phyloP scores from a whole-genome alignment of 2,113 vertebrate genomes.

The Reinhardtius hippoglossoides region DNA sequence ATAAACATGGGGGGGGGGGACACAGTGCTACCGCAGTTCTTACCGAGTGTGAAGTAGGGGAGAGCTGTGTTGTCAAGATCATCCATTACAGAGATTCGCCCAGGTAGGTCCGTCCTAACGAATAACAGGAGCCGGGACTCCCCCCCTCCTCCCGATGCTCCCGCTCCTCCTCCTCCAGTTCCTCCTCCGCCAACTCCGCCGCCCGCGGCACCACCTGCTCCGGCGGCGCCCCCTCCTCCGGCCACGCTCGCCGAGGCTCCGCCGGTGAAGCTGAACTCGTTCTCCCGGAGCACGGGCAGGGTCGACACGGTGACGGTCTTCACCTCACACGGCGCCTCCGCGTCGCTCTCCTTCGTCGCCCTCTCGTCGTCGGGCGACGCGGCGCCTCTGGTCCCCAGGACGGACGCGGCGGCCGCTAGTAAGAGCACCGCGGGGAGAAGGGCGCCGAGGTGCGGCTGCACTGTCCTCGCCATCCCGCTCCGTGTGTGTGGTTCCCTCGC shows the following conservation, averaged over 20 bases:
- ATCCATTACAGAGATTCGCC: constrained; percentile 94
- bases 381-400: constrained; percentile 46
- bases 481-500: constrained; percentile 70
- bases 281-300: constrained; percentile 93
- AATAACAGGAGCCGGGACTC: constrained; percentile 94
- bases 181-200: constrained; percentile 77
- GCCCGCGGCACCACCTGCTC: constrained; percentile 65
- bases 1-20: constrained; percentile 2
- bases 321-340: constrained; percentile 85
- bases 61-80: constrained; percentile 99
- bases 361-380: constrained; percentile 68
- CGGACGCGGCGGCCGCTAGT: constrained; percentile 38
- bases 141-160: constrained; percentile 78
- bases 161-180: constrained; percentile 59
- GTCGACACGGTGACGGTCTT: constrained; percentile 96
- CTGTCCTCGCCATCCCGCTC: constrained; percentile 79
- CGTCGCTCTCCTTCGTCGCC: constrained; percentile 70
- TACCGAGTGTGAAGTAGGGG: constrained; percentile 98
- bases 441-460: constrained; percentile 68
- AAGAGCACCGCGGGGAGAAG: constrained; percentile 71
- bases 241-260: constrained; percentile 79
- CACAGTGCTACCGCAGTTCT: constrained; percentile 64
- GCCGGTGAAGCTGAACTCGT: constrained; percentile 94
- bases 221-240: constrained; percentile 60
- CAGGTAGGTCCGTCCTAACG: constrained; percentile 95